Evolutionary conservation across 2,888 invertebrate genomes (phyloP).

Genomic region (Euzetes globulus): DNA sequence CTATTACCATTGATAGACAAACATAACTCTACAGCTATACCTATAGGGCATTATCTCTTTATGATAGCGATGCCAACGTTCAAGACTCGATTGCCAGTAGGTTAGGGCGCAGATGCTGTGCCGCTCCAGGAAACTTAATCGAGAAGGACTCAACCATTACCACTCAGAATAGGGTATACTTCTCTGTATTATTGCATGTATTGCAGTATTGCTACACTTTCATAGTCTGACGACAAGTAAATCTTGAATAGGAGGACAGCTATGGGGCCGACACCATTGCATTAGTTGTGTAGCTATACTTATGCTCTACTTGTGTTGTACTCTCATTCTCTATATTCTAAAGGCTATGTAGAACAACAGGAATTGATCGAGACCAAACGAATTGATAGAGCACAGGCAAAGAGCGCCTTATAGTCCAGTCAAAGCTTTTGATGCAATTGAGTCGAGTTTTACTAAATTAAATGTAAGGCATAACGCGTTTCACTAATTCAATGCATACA

Average conservation of each 20-base stretch:
- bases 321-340: neutral
- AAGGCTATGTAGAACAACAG: neutral
- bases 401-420: neutral
- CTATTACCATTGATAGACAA: slow-evolving; percentile 19
- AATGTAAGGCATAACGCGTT: slow-evolving; percentile 21
- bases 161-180: neutral
- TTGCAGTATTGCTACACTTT: slow-evolving; percentile 16
- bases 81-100: neutral
- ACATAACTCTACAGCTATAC: slow-evolving; percentile 13
- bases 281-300: neutral
- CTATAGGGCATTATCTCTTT: neutral
- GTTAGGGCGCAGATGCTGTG: slow-evolving; percentile 20
- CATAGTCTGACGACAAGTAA: neutral
- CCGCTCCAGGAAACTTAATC: slow-evolving; percentile 4
- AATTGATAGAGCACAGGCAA: neutral
- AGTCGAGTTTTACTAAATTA: slow-evolving; percentile 15
- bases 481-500: neutral
- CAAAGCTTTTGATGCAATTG: neutral
- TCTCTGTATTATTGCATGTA: neutral
- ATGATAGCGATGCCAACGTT: neutral
- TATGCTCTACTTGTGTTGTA: neutral
- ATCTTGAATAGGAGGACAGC: neutral
- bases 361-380: slow-evolving; percentile 19
- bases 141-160: slow-evolving; percentile 4
- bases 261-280: neutral